phyloP scores from a whole-genome alignment of 2,888 invertebrate genomes.

The Zaprionus bogoriensis region DNA sequence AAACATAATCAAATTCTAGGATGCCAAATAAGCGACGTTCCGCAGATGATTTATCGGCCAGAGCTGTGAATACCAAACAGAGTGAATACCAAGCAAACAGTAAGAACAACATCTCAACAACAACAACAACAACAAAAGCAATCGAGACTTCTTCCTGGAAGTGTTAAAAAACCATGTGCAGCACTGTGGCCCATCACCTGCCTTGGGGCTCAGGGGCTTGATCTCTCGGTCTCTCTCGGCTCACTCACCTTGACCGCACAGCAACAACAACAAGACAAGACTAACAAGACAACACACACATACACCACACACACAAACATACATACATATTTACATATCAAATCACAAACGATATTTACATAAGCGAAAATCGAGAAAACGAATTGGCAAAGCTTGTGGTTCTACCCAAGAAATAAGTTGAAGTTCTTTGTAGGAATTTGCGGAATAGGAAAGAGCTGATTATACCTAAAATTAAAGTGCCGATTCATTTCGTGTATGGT shows the following conservation, averaged over 20 bases:
- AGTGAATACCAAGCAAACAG: conserved; percentile 34
- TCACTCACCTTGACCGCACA: conserved; percentile 69
- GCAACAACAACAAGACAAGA: conserved; percentile 20
- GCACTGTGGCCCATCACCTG: conserved; percentile 42
- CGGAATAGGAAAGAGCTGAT: too few species aligned
- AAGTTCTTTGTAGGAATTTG: background rate
- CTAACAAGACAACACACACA: conserved; percentile 19
- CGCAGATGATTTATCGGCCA: conserved; percentile 64
- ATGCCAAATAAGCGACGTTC: conserved; percentile 57
- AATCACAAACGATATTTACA: conserved; percentile 14
- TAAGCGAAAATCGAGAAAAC: conserved; percentile 22
- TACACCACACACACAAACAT: background rate
- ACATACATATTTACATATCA: conserved; percentile 54
- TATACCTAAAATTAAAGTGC: too few species aligned
- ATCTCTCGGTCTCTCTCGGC: conserved; percentile 21
- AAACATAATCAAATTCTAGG: conserved; percentile 60
- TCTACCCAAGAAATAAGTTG: background rate
- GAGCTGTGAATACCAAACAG: conserved; percentile 33
- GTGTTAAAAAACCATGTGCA: conserved; percentile 46
- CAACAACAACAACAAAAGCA: conserved; percentile 16
- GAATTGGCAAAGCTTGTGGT: conserved; percentile 36
- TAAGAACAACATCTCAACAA: conserved; percentile 15
- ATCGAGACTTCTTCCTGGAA: conserved; percentile 69
- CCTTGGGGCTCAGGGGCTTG: conserved; percentile 20
- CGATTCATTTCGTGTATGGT: too few species aligned